Conservation (phyloP, 2,797 vertebrate genomes). For the Carcharodon carcharias region DNA sequence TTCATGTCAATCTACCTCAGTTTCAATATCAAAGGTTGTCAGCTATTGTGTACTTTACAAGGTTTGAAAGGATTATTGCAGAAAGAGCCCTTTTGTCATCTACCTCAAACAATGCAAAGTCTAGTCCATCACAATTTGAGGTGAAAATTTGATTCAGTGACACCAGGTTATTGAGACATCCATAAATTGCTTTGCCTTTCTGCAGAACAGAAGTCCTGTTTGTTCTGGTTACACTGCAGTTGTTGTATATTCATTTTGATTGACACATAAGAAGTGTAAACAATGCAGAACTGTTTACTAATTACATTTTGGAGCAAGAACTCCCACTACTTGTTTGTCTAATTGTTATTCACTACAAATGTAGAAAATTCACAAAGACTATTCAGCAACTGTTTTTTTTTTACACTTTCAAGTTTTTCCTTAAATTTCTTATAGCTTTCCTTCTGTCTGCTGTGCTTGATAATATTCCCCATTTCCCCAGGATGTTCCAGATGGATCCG, state of each 20-base stretch:
- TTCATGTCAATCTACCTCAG: not conserved
- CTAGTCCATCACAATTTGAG: not conserved
- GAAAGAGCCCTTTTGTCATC: constrained; percentile 13
- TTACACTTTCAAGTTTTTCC: not conserved
- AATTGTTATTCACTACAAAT: not conserved
- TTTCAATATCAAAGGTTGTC: not conserved
- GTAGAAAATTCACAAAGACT: not conserved
- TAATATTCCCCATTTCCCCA: not conserved
- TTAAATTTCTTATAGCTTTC: not conserved
- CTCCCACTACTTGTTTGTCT: not conserved
- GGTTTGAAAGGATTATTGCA: constrained; percentile 23
- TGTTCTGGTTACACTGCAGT: constrained; percentile 26
- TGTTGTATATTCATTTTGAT: constrained; percentile 21
- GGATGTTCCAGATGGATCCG: not conserved
- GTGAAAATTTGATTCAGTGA: constrained; percentile 32
- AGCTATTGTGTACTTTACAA: constrained; percentile 21
- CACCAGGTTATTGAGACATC: constrained; percentile 1
- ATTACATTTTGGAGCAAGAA: not conserved
- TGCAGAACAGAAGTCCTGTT: not conserved
- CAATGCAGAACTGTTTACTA: constrained; percentile 21
- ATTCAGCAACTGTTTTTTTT: not conserved
- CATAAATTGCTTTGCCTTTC: constrained; percentile 24
- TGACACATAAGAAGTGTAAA: not conserved
- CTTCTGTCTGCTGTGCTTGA: not conserved
- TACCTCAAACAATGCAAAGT: not conserved